These are phyloP conservation scores for Tretioscincus oriximinensis DNA, from an alignment of 2,113 vertebrate species.

Conservation along the genomic window DNA sequence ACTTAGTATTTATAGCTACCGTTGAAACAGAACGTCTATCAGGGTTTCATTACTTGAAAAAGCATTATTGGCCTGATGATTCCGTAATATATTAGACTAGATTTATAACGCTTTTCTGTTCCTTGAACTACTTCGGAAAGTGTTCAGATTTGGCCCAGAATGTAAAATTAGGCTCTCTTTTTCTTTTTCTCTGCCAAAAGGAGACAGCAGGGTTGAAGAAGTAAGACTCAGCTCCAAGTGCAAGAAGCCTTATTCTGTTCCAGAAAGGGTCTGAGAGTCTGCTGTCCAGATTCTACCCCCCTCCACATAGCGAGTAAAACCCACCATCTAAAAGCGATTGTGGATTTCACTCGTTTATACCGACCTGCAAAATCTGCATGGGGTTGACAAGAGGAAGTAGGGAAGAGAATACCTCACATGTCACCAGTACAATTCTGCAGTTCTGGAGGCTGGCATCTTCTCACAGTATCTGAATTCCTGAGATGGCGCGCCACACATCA, in stretches of 20 bases:
- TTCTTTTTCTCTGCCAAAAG: neutral
- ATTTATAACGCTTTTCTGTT: conserved; percentile 6
- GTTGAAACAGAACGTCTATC: conserved; percentile 28
- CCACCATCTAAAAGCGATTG: too few species aligned
- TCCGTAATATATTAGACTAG: neutral
- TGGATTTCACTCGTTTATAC: too few species aligned
- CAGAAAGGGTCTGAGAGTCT: neutral
- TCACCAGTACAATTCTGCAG: too few species aligned
- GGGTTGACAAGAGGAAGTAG: too few species aligned
- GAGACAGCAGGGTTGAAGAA: neutral
- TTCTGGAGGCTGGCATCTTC: too few species aligned
- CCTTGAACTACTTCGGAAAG: neutral
- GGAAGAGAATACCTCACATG: too few species aligned
- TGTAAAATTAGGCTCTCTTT: neutral
- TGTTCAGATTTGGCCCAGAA: neutral
- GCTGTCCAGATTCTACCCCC: neutral
- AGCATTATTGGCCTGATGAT: conserved; percentile 5
- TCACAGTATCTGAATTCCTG: too few species aligned
- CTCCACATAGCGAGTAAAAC: too few species aligned
- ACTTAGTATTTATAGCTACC: conserved; percentile 28
- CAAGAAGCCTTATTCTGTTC: neutral
- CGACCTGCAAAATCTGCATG: too few species aligned
- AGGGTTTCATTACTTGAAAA: conserved; percentile 5
- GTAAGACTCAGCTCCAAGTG: neutral
- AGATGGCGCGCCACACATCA: too few species aligned